A percentile compares a stretch with the other conserved stretches of the same genome.
Conservation (phyloP, 2,113 vertebrate species). For the Pogonocichla stellata region DNA sequence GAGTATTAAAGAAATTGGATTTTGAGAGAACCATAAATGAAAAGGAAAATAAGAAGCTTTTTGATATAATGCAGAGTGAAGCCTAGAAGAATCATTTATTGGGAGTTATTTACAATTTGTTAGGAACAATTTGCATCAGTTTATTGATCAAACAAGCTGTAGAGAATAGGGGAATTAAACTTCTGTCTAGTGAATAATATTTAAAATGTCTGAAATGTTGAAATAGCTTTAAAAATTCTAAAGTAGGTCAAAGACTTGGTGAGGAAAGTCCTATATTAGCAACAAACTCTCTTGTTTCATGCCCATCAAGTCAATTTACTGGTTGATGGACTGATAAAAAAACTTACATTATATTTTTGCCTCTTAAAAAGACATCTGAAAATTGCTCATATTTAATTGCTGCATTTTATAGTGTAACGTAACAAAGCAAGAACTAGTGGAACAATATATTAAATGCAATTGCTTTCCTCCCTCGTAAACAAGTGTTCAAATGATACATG, state of each 20-base stretch:
- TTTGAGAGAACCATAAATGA: neutral
- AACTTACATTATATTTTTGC: neutral
- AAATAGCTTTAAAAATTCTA: conserved; percentile 2
- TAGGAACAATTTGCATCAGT: conserved; percentile 44
- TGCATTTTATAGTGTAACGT: neutral
- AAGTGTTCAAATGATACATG: neutral
- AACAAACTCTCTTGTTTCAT: neutral
- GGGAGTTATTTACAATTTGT: conserved; percentile 29
- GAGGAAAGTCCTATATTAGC: neutral
- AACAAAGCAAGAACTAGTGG: neutral
- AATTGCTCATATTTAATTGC: neutral
- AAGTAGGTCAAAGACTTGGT: neutral
- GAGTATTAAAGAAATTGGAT: neutral
- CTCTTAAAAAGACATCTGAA: neutral
- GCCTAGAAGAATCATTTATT: conserved; percentile 11
- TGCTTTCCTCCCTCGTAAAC: neutral
- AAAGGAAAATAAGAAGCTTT: neutral
- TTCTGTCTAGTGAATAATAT: neutral
- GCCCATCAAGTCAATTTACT: neutral
- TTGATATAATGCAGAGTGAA: conserved; percentile 14
- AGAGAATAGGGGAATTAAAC: conserved; percentile 21
- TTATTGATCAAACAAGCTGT: conserved; percentile 48
- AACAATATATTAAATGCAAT: neutral
- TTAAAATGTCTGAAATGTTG: neutral
- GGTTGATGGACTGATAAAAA: neutral